A percentile compares a stretch with the other conserved stretches of the same genome.
Conservation (phyloP, 2,113 vertebrate species). For the Calidris pygmaea region DNA sequence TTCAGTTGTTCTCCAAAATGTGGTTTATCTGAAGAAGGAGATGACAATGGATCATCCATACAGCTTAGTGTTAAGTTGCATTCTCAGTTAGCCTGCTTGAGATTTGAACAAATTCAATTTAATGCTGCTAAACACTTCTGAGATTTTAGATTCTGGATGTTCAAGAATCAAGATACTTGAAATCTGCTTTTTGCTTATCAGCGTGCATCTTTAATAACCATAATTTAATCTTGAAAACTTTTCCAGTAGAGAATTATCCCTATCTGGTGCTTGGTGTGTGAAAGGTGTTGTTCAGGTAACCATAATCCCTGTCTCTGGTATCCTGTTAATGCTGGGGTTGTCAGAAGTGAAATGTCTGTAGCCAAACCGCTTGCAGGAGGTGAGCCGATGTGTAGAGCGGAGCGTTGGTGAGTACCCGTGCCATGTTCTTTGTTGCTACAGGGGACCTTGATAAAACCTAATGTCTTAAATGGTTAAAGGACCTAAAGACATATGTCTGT, state of each 20-base stretch:
- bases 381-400: not conserved
- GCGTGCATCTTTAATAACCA: not conserved
- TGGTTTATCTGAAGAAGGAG: not conserved
- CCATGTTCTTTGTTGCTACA: not conserved
- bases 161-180: not conserved
- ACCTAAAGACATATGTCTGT: not conserved
- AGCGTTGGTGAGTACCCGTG: fast-evolving
- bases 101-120: not conserved
- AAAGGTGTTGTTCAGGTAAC: not conserved
- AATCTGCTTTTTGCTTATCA: not conserved
- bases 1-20: not conserved
- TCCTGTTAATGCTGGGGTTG: not conserved
- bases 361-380: not conserved
- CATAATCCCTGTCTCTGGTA: not conserved
- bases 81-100: not conserved
- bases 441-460: not conserved
- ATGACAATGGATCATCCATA: not conserved
- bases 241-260: not conserved
- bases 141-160: not conserved
- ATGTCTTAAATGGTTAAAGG: not conserved
- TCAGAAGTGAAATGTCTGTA: not conserved
- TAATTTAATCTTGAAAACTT: not conserved
- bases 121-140: not conserved
- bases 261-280: not conserved
- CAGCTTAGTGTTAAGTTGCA: not conserved